These are phyloP conservation scores for Myripristis jacobus DNA, from an alignment of 2,797 vertebrate species.

Conservation along the genomic window DNA sequence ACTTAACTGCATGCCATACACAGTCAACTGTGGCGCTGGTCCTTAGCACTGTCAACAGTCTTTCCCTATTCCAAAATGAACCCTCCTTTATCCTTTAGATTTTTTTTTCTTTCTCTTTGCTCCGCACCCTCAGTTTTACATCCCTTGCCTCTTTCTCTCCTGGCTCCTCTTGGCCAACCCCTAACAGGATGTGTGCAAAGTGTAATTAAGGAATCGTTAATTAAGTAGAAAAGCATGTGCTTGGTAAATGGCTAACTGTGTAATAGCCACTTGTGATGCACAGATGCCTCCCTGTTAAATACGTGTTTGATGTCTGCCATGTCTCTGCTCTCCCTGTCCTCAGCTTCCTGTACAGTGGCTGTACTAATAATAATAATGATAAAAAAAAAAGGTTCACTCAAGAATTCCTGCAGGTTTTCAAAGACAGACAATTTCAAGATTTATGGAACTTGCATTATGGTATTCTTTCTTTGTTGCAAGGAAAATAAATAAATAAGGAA, in stretches of 20 bases:
- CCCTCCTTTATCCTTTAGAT: neutral
- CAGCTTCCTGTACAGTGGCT: slow-evolving; percentile 3
- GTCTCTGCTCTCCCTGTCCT: slow-evolving; percentile 22
- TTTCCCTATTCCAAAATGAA: neutral
- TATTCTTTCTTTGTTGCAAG: too few species aligned
- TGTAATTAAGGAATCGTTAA: slow-evolving; percentile 63
- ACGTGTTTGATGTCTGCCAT: slow-evolving; percentile 45
- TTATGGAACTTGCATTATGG: too few species aligned
- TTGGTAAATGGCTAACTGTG: slow-evolving; percentile 58
- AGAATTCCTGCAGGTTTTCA: too few species aligned
- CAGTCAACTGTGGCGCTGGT: slow-evolving; percentile 26
- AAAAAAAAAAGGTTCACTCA: slow-evolving; percentile 11
- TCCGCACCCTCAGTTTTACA: neutral
- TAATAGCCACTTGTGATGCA: slow-evolving; percentile 66
- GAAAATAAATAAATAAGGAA: too few species aligned
- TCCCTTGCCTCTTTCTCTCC: slow-evolving; percentile 7
- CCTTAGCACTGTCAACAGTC: slow-evolving; percentile 16
- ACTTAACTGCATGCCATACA: slow-evolving; percentile 52
- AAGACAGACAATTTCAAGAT: too few species aligned
- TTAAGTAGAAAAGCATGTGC: slow-evolving; percentile 43
- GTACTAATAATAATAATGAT: too few species aligned
- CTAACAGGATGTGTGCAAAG: slow-evolving; percentile 42
- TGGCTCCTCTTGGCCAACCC: neutral
- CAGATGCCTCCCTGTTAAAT: slow-evolving; percentile 67
- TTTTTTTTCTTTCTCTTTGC: neutral